phyloP scores from a whole-genome alignment of 2,797 vertebrate genomes.

The Poeciliopsis paucimaculata region DNA sequence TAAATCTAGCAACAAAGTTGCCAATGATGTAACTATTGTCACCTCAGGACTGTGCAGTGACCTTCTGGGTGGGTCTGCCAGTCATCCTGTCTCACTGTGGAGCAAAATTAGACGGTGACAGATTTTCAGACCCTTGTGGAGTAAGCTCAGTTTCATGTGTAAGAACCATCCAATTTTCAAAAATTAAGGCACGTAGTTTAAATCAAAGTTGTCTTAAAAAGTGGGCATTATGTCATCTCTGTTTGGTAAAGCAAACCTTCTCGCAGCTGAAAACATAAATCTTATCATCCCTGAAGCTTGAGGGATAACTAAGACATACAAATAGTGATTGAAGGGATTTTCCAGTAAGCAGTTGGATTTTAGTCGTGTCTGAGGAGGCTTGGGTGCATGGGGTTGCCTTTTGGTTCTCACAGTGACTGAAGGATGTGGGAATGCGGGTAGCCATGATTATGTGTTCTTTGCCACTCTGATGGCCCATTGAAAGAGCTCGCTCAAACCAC shows the following conservation, averaged over 20 bases:
- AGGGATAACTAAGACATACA: conserved; percentile 8
- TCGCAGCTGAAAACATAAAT: background rate
- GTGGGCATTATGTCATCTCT: background rate
- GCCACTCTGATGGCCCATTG: conserved; percentile 32
- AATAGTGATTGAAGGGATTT: conserved; percentile 41
- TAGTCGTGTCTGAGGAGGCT: conserved; percentile 31
- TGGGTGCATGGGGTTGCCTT: conserved; percentile 26
- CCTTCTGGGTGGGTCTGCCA: background rate
- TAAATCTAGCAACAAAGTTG: background rate
- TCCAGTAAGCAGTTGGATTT: conserved; percentile 42
- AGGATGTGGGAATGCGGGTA: conserved; percentile 42
- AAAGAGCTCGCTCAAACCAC: conserved; percentile 43
- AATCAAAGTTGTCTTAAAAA: background rate
- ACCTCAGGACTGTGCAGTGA: background rate
- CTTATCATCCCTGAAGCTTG: conserved; percentile 1
- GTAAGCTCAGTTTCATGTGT: background rate
- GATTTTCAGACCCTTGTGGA: background rate
- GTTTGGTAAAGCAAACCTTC: background rate
- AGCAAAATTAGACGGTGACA: background rate
- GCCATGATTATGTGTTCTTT: conserved; percentile 59
- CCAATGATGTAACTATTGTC: background rate
- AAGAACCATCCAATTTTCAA: background rate
- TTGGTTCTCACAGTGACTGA: conserved; percentile 45
- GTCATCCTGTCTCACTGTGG: background rate
- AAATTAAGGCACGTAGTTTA: background rate